A percentile compares a stretch with the other conserved stretches of the same genome.
phyloP scores from a whole-genome alignment of 2,888 invertebrate genomes.

The Eristalinus aeneus region DNA sequence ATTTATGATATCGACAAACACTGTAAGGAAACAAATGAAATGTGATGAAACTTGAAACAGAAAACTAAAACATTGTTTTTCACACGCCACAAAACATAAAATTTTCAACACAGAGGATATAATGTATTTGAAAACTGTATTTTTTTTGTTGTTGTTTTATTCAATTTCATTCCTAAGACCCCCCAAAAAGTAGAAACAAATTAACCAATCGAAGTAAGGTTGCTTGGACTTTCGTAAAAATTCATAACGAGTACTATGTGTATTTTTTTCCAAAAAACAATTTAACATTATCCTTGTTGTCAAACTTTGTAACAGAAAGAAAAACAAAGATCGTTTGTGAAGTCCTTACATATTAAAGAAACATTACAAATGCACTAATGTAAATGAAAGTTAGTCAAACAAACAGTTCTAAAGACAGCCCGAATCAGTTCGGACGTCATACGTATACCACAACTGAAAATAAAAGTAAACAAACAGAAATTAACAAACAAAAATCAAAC shows the following conservation, averaged over 20 bases:
- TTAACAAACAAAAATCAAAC: conserved; percentile 35
- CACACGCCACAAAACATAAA: conserved; percentile 79
- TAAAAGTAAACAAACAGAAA: conserved; percentile 16
- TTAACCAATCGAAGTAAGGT: conserved; percentile 59
- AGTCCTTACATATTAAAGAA: neutral
- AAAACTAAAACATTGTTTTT: conserved; percentile 75
- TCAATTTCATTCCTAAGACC: conserved; percentile 49
- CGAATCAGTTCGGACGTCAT: conserved; percentile 13
- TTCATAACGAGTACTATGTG: neutral
- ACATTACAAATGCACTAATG: conserved; percentile 57
- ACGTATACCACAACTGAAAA: conserved; percentile 12
- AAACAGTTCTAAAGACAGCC: conserved; percentile 18
- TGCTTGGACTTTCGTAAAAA: conserved; percentile 58
- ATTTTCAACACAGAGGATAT: conserved; percentile 78
- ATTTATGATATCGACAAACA: conserved; percentile 48
- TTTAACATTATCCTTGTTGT: neutral
- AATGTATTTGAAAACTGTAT: neutral
- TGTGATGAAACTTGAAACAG: conserved; percentile 51
- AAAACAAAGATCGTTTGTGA: neutral
- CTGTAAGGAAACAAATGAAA: conserved; percentile 44
- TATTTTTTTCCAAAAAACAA: neutral
- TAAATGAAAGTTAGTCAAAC: conserved; percentile 26
- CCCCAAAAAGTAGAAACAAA: conserved; percentile 35
- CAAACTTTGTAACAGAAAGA: conserved; percentile 33
- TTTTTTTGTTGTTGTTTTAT: conserved; percentile 9